A percentile compares a stretch with the other conserved stretches of the same genome.
Conservation (phyloP, 2,113 vertebrate species). For the Arothron firmamentum region DNA sequence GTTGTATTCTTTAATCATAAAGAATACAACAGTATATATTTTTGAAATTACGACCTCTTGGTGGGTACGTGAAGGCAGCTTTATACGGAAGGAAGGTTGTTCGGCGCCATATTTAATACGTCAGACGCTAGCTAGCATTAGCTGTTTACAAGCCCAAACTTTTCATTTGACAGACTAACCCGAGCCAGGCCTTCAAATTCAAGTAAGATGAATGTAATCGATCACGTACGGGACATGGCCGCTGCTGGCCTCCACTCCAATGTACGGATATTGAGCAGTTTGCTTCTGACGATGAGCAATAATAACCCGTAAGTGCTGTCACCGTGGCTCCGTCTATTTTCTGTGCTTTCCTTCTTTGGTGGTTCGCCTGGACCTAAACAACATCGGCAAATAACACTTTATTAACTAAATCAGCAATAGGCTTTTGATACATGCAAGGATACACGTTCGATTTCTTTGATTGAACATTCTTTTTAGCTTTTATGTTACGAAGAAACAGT, state of each 20-base stretch:
- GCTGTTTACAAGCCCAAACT: constrained; percentile 48
- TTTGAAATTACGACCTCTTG: neutral
- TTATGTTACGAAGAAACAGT: no score
- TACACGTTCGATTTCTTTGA: no score
- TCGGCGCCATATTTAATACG: constrained; percentile 73
- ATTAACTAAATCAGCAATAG: no score
- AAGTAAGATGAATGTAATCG: constrained; percentile 75
- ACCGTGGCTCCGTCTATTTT: constrained; percentile 42
- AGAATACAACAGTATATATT: no score
- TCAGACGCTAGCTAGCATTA: constrained; percentile 45
- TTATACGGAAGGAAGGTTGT: constrained; percentile 39
- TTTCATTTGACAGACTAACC: constrained; percentile 10
- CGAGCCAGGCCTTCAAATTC: neutral
- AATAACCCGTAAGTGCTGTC: constrained; percentile 93
- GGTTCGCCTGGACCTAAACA: no score
- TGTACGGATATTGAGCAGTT: constrained; percentile 91
- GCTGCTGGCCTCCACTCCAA: constrained; percentile 95
- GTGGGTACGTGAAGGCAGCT: constrained; percentile 32
- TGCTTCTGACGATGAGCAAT: constrained; percentile 95
- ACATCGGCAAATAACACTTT: no score
- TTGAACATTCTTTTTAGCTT: no score
- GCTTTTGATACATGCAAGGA: no score
- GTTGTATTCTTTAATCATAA: no score
- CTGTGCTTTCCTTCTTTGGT: neutral
- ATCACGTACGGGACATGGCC: constrained; percentile 96